Conservation (phyloP, 2,888 invertebrate genomes). For the Drosophila anomalata region DNA sequence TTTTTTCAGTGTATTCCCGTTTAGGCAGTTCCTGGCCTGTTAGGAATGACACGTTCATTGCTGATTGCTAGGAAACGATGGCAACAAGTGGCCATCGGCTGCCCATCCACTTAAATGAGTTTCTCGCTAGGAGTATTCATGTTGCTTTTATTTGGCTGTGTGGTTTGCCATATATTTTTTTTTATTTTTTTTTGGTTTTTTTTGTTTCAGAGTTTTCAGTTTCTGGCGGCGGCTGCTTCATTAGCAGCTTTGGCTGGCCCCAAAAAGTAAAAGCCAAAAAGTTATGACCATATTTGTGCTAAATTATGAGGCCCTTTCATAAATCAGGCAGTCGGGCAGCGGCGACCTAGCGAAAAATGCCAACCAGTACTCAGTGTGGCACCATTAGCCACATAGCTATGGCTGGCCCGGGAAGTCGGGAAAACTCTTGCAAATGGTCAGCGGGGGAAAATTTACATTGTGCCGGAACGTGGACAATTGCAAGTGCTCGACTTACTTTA, state of each 20-base stretch:
- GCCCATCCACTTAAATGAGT: conserved; percentile 65
- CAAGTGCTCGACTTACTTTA: conserved; percentile 70
- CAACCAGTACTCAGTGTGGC: conserved; percentile 36
- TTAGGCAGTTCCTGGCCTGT: conserved; percentile 36
- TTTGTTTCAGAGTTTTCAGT: conserved; percentile 41
- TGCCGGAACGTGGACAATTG: conserved; percentile 68
- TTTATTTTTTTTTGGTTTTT: neutral
- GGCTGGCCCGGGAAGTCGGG: conserved; percentile 24
- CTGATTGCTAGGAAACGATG: conserved; percentile 73
- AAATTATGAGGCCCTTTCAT: conserved; percentile 81
- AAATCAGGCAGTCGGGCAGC: conserved; percentile 56
- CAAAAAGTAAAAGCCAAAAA: conserved; percentile 75
- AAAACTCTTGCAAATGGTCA: conserved; percentile 64
- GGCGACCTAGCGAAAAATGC: conserved; percentile 65
- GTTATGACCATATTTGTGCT: conserved; percentile 81
- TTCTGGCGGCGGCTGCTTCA: conserved; percentile 60
- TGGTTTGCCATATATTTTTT: neutral
- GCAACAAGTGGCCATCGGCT: conserved; percentile 71
- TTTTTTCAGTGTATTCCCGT: conserved; percentile 19
- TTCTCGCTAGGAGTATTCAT: conserved; percentile 33
- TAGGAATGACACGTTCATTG: conserved; percentile 71
- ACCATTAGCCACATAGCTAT: conserved; percentile 47
- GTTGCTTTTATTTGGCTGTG: conserved; percentile 15
- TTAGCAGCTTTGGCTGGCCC: conserved; percentile 47
- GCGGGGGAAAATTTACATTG: conserved; percentile 72